Evolutionary conservation across 2,888 invertebrate species (phyloP).

Genomic region (Aleiodes leptofemur): DNA sequence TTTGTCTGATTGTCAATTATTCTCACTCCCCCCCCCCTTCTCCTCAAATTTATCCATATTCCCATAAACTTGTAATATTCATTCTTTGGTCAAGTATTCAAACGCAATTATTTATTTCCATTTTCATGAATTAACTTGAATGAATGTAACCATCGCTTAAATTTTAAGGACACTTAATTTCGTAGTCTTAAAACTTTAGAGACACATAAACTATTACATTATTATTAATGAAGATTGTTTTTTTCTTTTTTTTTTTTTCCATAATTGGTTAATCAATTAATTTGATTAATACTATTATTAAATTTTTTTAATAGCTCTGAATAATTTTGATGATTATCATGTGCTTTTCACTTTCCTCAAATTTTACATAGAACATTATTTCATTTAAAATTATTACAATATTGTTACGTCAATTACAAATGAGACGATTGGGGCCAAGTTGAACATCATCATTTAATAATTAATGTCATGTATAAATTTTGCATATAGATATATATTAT

Average conservation of each 20-base stretch:
- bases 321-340: constrained; percentile 39
- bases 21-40: too few species aligned
- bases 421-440: constrained; percentile 14
- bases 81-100: not conserved
- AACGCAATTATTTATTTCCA: constrained; percentile 37
- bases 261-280: constrained; percentile 9
- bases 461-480: too few species aligned
- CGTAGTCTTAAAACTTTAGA: constrained; percentile 61
- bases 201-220: constrained; percentile 48
- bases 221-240: constrained; percentile 4
- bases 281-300: constrained; percentile 38
- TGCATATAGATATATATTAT: too few species aligned
- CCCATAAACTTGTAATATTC: too few species aligned
- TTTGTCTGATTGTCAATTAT: too few species aligned
- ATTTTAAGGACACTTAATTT: constrained; percentile 75
- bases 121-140: constrained; percentile 36
- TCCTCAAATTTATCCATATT: too few species aligned
- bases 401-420: constrained; percentile 5
- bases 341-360: constrained; percentile 29
- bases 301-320: constrained; percentile 17
- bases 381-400: not conserved
- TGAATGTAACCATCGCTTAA: constrained; percentile 51
- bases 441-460: too few species aligned
- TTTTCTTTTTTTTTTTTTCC: constrained; percentile 35
- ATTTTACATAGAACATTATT: constrained; percentile 11